Conservation (phyloP, 2,113 vertebrate species). For the Peromyscus polionotus region DNA sequence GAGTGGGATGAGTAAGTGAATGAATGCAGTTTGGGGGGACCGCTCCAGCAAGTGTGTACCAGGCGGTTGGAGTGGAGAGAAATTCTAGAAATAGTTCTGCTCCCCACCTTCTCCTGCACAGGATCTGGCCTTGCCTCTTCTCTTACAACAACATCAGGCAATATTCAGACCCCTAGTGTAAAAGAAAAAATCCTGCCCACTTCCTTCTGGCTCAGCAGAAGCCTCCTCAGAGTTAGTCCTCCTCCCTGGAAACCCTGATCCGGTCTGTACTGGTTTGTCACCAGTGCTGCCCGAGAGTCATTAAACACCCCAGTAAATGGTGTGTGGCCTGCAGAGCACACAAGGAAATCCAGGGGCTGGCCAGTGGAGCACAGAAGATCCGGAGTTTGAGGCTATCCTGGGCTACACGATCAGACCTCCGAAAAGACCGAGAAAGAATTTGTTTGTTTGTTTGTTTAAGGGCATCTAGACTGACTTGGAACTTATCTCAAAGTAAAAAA, state of each 20-base stretch:
- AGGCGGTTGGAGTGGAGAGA: not conserved
- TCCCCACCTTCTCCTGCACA: conserved; percentile 39
- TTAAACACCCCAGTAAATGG: not conserved
- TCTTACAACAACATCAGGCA: conserved; percentile 53
- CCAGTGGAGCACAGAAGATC: not conserved
- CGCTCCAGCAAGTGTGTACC: not conserved
- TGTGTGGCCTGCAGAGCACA: fast-evolving
- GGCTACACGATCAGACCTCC: not conserved
- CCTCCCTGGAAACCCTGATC: not conserved
- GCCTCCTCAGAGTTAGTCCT: conserved; percentile 45
- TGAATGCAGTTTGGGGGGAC: not conserved
- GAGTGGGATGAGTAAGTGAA: not conserved
- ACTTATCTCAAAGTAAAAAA: not conserved
- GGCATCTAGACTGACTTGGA: too few relatives aligned
- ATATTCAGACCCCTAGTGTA: conserved; percentile 43
- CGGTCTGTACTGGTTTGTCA: not conserved
- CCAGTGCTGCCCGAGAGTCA: not conserved
- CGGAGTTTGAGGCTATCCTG: not conserved
- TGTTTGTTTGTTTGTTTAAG: not conserved
- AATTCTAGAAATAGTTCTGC: conserved; percentile 47
- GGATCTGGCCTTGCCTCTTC: conserved; percentile 36
- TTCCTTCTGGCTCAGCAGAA: conserved; percentile 74
- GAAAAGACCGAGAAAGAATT: not conserved
- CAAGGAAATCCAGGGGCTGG: not conserved
- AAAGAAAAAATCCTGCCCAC: conserved; percentile 56